A percentile compares a stretch with the other conserved stretches of the same genome.
phyloP scores from a whole-genome alignment of 2,113 vertebrate genomes.

The Percina caprodes region DNA sequence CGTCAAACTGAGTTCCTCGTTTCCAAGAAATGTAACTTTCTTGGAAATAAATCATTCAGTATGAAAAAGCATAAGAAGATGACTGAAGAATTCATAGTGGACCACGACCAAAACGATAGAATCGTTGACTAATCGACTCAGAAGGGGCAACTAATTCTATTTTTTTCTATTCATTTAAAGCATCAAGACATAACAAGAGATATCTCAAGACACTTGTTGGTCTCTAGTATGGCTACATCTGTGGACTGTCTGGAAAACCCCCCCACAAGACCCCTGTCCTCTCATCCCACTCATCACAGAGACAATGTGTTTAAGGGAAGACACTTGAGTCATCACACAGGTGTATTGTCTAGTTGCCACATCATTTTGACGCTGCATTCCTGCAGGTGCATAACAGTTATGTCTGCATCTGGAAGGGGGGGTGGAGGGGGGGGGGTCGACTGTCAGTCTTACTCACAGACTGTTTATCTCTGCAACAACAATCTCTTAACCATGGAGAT shows the following conservation, averaged over 20 bases:
- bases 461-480: constrained; percentile 28
- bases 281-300: constrained; percentile 11
- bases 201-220: not conserved
- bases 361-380: not conserved
- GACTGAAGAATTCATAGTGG: no score
- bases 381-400: constrained; percentile 49
- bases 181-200: no score
- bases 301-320: not conserved
- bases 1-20: no score
- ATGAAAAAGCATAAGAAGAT: no score
- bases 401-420: constrained; percentile 42
- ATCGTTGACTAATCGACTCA: no score
- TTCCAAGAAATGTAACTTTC: no score
- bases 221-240: constrained; percentile 1
- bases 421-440: constrained; percentile 1
- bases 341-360: constrained; percentile 37
- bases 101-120: no score
- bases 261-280: not conserved
- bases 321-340: constrained; percentile 3
- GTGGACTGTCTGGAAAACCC: not conserved
- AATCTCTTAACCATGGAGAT: not conserved
- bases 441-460: constrained; percentile 25
- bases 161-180: no score
- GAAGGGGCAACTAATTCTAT: no score
- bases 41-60: no score